Evolutionary conservation across 2,797 vertebrate species (phyloP).

Genomic region (Amniataba percoides): DNA sequence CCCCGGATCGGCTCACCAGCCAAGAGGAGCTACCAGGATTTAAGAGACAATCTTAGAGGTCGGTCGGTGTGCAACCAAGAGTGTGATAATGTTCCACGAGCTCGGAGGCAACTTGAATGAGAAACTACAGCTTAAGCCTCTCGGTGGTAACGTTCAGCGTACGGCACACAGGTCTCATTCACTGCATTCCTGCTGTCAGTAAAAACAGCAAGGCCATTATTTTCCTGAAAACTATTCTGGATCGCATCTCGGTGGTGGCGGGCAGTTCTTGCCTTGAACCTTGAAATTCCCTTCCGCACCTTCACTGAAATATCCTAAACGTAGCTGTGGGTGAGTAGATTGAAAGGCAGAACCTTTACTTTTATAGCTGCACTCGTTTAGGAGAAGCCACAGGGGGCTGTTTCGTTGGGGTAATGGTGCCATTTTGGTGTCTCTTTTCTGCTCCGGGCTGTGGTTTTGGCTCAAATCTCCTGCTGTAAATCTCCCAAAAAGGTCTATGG

Average conservation of each 20-base stretch:
- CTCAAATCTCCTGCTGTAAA: slow-evolving; percentile 36
- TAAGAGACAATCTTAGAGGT: slow-evolving; percentile 42
- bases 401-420: slow-evolving; percentile 45
- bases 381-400: slow-evolving; percentile 42
- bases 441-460: slow-evolving; percentile 21
- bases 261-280: slow-evolving; percentile 14
- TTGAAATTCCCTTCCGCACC: slow-evolving; percentile 32
- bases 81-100: slow-evolving; percentile 8
- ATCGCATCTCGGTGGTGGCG: slow-evolving; percentile 24
- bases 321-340: slow-evolving; percentile 52
- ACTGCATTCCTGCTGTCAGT: slow-evolving; percentile 35
- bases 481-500: not conserved
- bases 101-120: slow-evolving; percentile 22
- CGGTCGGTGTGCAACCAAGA: slow-evolving; percentile 12
- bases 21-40: slow-evolving; percentile 43
- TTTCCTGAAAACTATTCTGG: slow-evolving; percentile 40
- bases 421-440: slow-evolving; percentile 38
- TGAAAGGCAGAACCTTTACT: slow-evolving; percentile 39
- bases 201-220: slow-evolving; percentile 40
- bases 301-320: slow-evolving; percentile 48
- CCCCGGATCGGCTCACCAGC: slow-evolving; percentile 43
- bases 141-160: not conserved
- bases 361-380: slow-evolving; percentile 43
- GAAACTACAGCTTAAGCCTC: slow-evolving; percentile 20
- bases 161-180: slow-evolving; percentile 20